These are phyloP conservation scores for Diogma glabrata DNA, from an alignment of 2,888 invertebrate genomes.

Conservation along the genomic window DNA sequence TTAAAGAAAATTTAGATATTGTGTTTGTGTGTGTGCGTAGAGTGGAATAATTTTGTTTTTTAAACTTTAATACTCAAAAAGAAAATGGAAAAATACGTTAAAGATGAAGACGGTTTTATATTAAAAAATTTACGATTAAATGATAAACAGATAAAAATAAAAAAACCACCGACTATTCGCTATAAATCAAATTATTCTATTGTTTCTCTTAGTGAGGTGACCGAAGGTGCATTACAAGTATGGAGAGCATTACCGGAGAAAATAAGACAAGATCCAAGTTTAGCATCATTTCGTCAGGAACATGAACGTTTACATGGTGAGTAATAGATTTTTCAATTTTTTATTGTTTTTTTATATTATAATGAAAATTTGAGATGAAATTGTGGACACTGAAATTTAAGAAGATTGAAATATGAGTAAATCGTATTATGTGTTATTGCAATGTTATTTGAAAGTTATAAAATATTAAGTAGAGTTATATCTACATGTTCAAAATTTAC, in stretches of 20 bases:
- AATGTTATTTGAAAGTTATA: too few relatives aligned
- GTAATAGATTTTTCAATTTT: constrained; percentile 20
- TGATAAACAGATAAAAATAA: constrained; percentile 1
- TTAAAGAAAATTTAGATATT: background rate
- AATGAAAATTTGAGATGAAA: too few relatives aligned
- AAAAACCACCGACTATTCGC: constrained; percentile 3
- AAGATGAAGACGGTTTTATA: constrained; percentile 2
- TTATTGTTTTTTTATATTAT: background rate
- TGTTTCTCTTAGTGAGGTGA: constrained; percentile 43
- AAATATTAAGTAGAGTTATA: too few relatives aligned
- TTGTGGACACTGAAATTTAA: too few relatives aligned
- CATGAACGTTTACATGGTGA: constrained; percentile 35
- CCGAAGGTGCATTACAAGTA: constrained; percentile 49
- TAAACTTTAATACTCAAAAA: background rate
- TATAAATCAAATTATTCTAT: constrained; percentile 16
- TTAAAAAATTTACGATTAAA: background rate
- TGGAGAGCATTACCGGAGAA: constrained; percentile 56
- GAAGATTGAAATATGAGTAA: too few relatives aligned
- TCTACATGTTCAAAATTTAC: too few relatives aligned
- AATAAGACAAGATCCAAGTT: constrained; percentile 52
- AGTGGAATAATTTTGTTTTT: too few relatives aligned
- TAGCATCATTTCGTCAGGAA: constrained; percentile 46
- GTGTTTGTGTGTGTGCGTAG: too few relatives aligned
- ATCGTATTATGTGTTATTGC: too few relatives aligned
- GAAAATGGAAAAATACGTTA: constrained; percentile 5